phyloP scores from a whole-genome alignment of 1,140 invertebrate genomes.

The Drosophila lacertosa region DNA sequence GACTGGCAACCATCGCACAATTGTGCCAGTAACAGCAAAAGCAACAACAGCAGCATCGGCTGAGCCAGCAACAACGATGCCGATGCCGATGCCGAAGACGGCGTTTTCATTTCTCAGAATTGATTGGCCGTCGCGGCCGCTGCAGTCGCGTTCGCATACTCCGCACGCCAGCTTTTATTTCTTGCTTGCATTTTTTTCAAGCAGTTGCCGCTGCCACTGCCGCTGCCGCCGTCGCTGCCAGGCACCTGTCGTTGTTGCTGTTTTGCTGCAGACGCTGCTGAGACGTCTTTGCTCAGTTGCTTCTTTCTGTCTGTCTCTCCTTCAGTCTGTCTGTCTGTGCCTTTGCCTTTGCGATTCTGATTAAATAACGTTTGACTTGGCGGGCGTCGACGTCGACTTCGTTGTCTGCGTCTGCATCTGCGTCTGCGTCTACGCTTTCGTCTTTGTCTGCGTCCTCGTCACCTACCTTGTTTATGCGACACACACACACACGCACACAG shows the following conservation, averaged over 20 bases:
- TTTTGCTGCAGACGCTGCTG: constrained; percentile 44
- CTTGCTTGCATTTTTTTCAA: constrained; percentile 61
- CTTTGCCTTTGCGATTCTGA: constrained; percentile 66
- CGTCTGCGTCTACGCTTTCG: constrained; percentile 25
- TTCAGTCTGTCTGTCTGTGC: constrained; percentile 14
- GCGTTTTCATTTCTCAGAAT: constrained; percentile 81
- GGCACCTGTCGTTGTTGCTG: constrained; percentile 45
- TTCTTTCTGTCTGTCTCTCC: constrained; percentile 1
- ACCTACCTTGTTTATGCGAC: constrained; percentile 20
- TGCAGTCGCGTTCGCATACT: constrained; percentile 49
- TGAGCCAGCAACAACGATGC: too few species aligned
- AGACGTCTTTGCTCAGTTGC: constrained; percentile 25
- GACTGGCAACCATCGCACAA: constrained; percentile 54
- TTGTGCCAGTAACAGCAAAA: constrained; percentile 67
- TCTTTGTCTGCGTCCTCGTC: constrained; percentile 25
- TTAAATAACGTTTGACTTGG: constrained; percentile 80
- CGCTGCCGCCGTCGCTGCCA: constrained; percentile 38
- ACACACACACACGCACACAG: neutral
- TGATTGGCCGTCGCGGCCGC: constrained; percentile 76
- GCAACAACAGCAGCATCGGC: constrained; percentile 54
- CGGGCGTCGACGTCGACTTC: constrained; percentile 46
- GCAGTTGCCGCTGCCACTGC: constrained; percentile 33
- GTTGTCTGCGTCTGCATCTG: constrained; percentile 31
- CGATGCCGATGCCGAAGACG: constrained; percentile 68
- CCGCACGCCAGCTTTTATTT: constrained; percentile 57